Base-by-base conservation (phyloP, 2,888 invertebrate species). In the Chrysolina americana region DNA sequence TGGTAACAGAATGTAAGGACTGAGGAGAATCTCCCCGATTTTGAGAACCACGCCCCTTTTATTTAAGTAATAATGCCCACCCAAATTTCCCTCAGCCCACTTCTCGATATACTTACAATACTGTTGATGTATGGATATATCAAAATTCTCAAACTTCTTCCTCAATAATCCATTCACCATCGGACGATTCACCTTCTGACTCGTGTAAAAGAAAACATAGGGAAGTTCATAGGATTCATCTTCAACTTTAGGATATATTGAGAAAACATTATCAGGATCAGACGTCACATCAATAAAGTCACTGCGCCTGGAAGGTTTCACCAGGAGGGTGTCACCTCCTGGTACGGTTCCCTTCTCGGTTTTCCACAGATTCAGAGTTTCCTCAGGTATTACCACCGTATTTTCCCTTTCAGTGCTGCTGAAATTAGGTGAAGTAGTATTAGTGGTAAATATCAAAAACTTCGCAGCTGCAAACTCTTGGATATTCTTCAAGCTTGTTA, bases 31-130 rank as follows among this genome's bases (percentile, higher is more conserved):
- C 62, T 83, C 79, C 0, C 80, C 81, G n/a, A 83, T 17, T 71
- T 81, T 83, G 9, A 83, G 72, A 19, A 80, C 50, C 15, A 81
- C 75, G 59, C 82, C 82, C 50, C 76, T 77, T 74, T 81, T 83
- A 9, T 74, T 80, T 23, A 83, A 68, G 13, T 77, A 76, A 71
- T 81, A 82, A 44, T 78, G 77, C 2, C 82, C 82, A 19, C 81
- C 82, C 17, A 82, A 44, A 41, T 65, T 68, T 15, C 81, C 81
- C 0, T 78, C 74, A 8, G 71, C 70, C 82, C 82, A 83, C n/a
- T 79, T 72, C 68, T 79, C 78, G 13, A 82, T 77, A 59, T 79
- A 83, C 62, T 76, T 78, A 0, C 68, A 65, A 47, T 77, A 80
- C 5, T 77, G 72, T 36, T 23, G 15, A 23, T 66, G 15, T 50